A percentile compares a stretch with the other conserved stretches of the same genome.
Evolutionary conservation across 92 coral and sea anemone genomes (phyloP).

Genomic region (Phenganax stokvisi): DNA sequence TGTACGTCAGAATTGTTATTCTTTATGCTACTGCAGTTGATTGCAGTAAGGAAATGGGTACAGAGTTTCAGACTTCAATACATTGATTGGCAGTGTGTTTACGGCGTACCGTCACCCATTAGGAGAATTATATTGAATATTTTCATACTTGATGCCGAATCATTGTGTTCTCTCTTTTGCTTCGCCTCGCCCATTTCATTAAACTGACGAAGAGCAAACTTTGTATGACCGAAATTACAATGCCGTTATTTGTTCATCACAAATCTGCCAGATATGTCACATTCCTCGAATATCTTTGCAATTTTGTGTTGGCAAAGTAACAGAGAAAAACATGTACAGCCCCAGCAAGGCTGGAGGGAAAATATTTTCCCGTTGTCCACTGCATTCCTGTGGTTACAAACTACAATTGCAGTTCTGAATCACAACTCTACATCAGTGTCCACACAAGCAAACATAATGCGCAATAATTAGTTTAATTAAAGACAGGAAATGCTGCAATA

Average conservation of each 20-base stretch:
- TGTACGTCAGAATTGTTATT: too few species aligned
- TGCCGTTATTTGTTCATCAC: neutral
- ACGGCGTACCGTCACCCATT: neutral
- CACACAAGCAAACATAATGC: neutral
- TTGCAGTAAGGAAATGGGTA: too few species aligned
- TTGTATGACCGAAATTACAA: neutral
- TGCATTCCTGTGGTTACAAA: neutral
- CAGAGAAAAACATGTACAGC: neutral
- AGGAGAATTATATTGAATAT: neutral
- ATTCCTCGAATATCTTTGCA: conserved; percentile 2
- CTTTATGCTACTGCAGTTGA: too few species aligned
- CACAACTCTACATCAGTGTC: neutral
- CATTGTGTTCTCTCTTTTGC: neutral
- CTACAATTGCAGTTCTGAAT: neutral
- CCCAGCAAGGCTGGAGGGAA: neutral
- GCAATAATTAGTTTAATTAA: conserved; percentile 32
- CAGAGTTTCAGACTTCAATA: too few species aligned
- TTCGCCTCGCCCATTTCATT: neutral
- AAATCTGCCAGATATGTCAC: conserved; percentile 1
- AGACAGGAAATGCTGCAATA: conserved; percentile 28
- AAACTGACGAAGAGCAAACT: conserved; percentile 8
- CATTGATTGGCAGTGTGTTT: too few species aligned
- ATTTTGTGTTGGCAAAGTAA: neutral
- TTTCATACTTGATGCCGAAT: neutral
- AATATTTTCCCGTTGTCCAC: neutral